Evolutionary conservation across 1,140 invertebrate species (phyloP).

Genomic region (Camponotus vicinus): DNA sequence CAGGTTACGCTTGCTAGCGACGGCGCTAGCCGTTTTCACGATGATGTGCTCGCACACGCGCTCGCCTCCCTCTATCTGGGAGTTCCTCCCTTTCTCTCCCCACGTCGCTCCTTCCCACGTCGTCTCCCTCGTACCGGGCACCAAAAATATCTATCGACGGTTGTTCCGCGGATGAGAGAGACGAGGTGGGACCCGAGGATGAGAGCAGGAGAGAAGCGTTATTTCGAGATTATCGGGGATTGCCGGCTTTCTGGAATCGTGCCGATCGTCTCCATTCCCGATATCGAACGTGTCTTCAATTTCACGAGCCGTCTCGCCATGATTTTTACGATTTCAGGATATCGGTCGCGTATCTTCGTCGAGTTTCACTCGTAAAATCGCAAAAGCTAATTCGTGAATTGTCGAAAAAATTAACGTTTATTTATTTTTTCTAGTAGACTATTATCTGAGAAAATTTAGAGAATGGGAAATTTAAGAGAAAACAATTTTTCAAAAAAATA

Average conservation of each 20-base stretch:
- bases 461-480: background rate
- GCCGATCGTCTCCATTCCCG: conserved; percentile 72
- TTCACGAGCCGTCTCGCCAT: background rate
- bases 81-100: conserved; percentile 45
- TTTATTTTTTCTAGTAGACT: background rate
- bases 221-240: conserved; percentile 83
- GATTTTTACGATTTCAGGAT: conserved; percentile 31
- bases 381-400: background rate
- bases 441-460: background rate
- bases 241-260: conserved; percentile 80
- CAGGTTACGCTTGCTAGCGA: conserved; percentile 82
- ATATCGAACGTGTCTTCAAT: conserved; percentile 65
- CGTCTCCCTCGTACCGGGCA: conserved; percentile 60
- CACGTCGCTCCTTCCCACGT: conserved; percentile 6
- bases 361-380: background rate
- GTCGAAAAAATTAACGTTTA: background rate
- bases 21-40: conserved; percentile 82
- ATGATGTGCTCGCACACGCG: conserved; percentile 71
- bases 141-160: conserved; percentile 80
- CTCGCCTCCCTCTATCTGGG: conserved; percentile 41
- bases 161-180: conserved; percentile 53
- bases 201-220: conserved; percentile 74
- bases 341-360: background rate
- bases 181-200: conserved; percentile 31
- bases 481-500: background rate